Evolutionary conservation across 2,797 vertebrate genomes (phyloP), one percentile per base, ranked within the genome.

Genomic region (Pelodytes ibericus): DNA sequence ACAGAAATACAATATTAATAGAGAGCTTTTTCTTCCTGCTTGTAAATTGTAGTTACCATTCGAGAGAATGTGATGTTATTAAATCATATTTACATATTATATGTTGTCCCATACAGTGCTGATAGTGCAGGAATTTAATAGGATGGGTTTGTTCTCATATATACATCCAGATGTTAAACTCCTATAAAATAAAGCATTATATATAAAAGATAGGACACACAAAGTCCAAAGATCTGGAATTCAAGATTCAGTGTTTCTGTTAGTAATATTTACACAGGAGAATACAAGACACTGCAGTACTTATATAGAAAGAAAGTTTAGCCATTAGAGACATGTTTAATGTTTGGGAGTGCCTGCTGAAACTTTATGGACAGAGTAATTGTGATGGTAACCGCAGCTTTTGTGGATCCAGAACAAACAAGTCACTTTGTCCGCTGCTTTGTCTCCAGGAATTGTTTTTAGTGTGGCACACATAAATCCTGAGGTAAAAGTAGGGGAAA

Each of bases 191-290:
- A n/a, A n/a, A 4, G 24, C n/a, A 64, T 64, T 64, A 44, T 64
- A 41, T 41, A 64, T 30, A 11, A 36, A 41, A 53, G 49, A 39
- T 26, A 64, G 61, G 22, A 41, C 61, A 64, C 61, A 64, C 27
- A 64, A 41, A 41, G 61, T 64, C 61, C 61, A 64, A 64, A 64
- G 61, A 41, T 64, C 61, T 24, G 61, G 61, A 64, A 64, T 64
- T 64, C 29, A 41, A 4, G 18, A 22, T 41, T 64, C 27, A 25
- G 41, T 36, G 16, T 1, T 36, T 41, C 22, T 64, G 20, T 25
- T 4, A 64, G 26, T 20, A 64, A 16, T 41, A 44, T 64, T 24
- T 39, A 64, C 22, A 41, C 29, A 41, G 25, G 36, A 22, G 3
- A 22, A 41, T 64, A 64, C 33, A 39, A 41, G 20, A 22, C 36